phyloP scores from a whole-genome alignment of 2,797 vertebrate species.

The Oophaga sylvatica region DNA sequence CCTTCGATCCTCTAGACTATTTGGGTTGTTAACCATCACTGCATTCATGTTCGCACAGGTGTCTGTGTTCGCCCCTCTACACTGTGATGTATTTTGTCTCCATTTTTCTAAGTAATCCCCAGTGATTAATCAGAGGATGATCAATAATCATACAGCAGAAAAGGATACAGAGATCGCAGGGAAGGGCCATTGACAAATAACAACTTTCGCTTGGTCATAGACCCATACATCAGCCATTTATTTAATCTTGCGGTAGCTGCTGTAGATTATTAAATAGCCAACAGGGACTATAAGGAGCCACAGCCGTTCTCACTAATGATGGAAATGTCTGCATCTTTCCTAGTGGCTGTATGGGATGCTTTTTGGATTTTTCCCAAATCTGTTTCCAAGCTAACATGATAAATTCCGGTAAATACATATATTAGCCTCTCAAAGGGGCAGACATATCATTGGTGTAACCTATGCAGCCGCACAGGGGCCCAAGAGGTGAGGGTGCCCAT shows the following conservation, averaged over 20 bases:
- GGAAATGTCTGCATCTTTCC: no score
- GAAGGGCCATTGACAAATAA: neutral
- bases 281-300: neutral
- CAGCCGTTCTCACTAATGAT: no score
- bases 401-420: neutral
- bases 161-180: neutral
- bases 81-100: neutral
- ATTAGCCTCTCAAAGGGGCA: neutral
- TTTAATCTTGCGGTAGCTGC: neutral
- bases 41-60: no score
- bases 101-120: neutral
- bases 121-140: neutral
- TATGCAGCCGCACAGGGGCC: no score
- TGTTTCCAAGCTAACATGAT: no score
- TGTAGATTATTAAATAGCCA: neutral
- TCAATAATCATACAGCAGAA: neutral
- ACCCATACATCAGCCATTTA: neutral
- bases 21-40: no score
- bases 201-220: neutral
- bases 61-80: neutral
- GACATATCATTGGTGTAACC: no score
- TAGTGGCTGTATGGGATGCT: no score
- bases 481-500: no score
- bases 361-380: no score
- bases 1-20: no score